Base-by-base conservation (phyloP, 2,113 vertebrate genomes). In the Megalops atlanticus region DNA sequence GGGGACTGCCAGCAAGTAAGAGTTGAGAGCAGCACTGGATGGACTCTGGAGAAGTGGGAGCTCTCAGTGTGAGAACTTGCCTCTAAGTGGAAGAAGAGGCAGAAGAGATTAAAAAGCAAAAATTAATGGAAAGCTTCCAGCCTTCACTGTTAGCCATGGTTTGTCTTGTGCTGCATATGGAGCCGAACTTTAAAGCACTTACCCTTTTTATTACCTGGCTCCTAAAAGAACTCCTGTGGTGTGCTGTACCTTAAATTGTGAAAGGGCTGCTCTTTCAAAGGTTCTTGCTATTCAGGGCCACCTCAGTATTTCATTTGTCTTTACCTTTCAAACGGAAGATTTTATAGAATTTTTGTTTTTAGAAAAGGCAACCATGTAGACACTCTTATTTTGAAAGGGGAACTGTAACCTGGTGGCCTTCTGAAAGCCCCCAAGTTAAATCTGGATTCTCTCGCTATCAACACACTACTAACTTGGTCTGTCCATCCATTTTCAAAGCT, bases 401-500 rank as follows among this genome's bases (percentile, higher is more conserved):
- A 21, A 18, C 1, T 64, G 21, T 41, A 39, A n/a, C n/a, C 43
- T 36, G 38, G 54, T 39, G 24, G 11, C 47, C n/a, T 58, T 18
- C 33, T 40, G 12, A 69, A 27, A 79, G n/a, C 16, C 8, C 27
- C 21, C 40, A 79, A 70, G 27, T 36, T 39, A 40, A 79, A 21
- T 41, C 21, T n/a, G 39, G 38, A 4, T 74, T 74, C 68, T 58
- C 54, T 18, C 24, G 24, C 68, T 14, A n/a, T 74, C 36, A 78
- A 43, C 68, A 16, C 8, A 5, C 36, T 43, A 27, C 36, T 52
- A 41, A 21, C 39, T 77, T 77, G 31, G 35, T 77, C 43, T 82
- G 45, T 76, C 68, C 39, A 36, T 54, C 75, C 75, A 11, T 77
- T 43, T 77, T 39, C 41, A 71, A 35, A 38, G 27, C 31, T 40